Base-by-base conservation (phyloP, 2,888 invertebrate species). In the Cephus rjabovi region DNA sequence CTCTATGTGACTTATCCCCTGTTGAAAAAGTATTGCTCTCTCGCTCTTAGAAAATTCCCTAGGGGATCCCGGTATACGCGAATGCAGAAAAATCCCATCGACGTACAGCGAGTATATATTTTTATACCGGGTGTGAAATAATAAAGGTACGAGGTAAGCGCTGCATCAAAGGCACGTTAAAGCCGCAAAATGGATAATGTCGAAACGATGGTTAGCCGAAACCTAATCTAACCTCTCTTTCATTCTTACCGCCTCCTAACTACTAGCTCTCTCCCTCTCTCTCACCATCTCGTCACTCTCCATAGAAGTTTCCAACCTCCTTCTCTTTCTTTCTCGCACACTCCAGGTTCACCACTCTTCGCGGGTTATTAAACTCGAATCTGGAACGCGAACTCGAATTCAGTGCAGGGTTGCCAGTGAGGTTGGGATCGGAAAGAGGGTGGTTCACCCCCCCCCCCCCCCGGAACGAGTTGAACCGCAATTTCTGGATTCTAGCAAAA, bases 331-430 rank as follows among this genome's bases (percentile, higher is more conserved):
- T 23, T 56, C 56, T 56, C 23, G 15, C 56, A 23, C 23, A 23
- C 56, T 56, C 56, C 56, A 56, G 56, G 2, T 23, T 56, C 77
- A 80, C 77, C 77, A 81, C 80, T 80, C 84, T 84, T 83, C 79
- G 81, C 83, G 83, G 83, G 80, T 84, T 84, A 84, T 84, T 83
- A 84, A 84, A 84, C 81, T 84, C 79, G 78, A 81, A 81, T 84
- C 81, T 82, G 79, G 80, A 80, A 77, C 77, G 82, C 79, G 79
- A 81, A 82, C 80, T 81, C 78, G 69, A 80, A 79, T 80, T 80
- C 74, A 77, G 71, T 71, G 15, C 71, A 33, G 31, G 12, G 71
- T 34, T 71, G 71, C 33, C 33, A 31, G 71, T 71, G 71, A 33
- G 31, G 71, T 34, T 71, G 71, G 33, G 31, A 31, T 33, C 31